Base-by-base conservation (phyloP, 2,113 vertebrate genomes). In the Benthochromis sp. region DNA sequence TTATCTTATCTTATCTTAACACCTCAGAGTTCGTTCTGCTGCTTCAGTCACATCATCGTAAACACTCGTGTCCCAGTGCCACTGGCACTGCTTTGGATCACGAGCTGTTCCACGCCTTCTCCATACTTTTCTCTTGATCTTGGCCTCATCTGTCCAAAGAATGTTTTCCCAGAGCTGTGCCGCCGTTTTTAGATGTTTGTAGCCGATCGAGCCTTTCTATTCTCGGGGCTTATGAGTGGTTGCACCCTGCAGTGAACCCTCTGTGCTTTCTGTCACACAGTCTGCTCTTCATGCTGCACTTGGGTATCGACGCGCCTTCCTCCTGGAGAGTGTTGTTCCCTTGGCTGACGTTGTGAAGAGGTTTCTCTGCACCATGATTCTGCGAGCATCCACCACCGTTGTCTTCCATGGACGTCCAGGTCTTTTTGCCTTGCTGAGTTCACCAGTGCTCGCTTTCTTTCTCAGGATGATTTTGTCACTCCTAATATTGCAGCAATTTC, bases 341-440 rank as follows among this genome's bases (percentile, higher is more conserved):
- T 55, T 27, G 54, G 43, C 13, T 47, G 40, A 0, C 0, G 54
- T 55, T 29, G 27, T 59, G 55, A 29, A 29, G 13, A 29, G 55
- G 55, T 29, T 29, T 59, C 55, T 59, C 27, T 59, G 13, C 55
- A 29, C 27, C 13, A 1, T 4, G 55, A 5, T 16, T 59, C 55
- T 57, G 54, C 4, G 0, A 29, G 24, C 55, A 59, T 59, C 55
- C 55, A 29, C 55, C 24, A 5, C 24, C 13, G 24, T 16, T 59
- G 55, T 29, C 54, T 57, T 57, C 7, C 24, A 29, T 14, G 24
- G 55, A 2, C 7, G 55, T 16, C 24, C 13, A 29, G 13, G 55
- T 59, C 55, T 59, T 57, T 27, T 8, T 57, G 13, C 54, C 54
- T 3, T 0, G 24, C 24, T 57, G 54, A 0, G 13, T 8, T 29